Conservation (phyloP, 2,113 vertebrate species). For the Ictalurus furcatus region DNA sequence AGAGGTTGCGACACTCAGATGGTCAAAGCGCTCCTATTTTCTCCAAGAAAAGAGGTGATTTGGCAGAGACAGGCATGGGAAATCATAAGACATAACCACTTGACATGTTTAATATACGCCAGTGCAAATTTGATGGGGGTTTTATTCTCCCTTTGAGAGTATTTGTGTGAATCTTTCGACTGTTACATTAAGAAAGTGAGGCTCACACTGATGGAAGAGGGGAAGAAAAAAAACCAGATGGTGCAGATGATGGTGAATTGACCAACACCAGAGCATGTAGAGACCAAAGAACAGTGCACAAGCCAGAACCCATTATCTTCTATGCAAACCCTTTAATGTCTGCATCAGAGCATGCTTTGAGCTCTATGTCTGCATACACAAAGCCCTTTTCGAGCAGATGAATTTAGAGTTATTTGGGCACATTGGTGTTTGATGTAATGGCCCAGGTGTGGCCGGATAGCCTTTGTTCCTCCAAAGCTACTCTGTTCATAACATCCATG, state of each 20-base stretch:
- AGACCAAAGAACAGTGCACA: conserved; percentile 45
- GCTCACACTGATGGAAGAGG: neutral
- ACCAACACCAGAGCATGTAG: conserved; percentile 32
- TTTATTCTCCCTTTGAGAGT: neutral
- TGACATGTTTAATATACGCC: conserved; percentile 14
- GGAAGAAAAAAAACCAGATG: conserved; percentile 3
- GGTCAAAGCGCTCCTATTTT: neutral
- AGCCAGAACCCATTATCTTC: conserved; percentile 49
- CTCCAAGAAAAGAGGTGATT: neutral
- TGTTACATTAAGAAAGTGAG: neutral
- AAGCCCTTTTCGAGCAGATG: conserved; percentile 39
- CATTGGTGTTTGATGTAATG: conserved; percentile 50
- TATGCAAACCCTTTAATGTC: conserved; percentile 54
- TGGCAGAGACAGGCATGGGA: neutral
- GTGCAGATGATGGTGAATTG: conserved; percentile 17
- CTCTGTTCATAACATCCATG: conserved; percentile 11
- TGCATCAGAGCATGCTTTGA: conserved; percentile 51
- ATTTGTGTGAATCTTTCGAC: neutral
- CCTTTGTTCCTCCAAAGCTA: conserved; percentile 44
- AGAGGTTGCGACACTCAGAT: neutral
- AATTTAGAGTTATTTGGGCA: conserved; percentile 53
- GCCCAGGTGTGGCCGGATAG: conserved; percentile 48
- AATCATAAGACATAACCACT: neutral
- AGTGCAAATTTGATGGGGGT: neutral
- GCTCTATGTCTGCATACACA: conserved; percentile 44